Conservation (phyloP, 2,113 vertebrate species). For the Oncorhynchus keta region DNA sequence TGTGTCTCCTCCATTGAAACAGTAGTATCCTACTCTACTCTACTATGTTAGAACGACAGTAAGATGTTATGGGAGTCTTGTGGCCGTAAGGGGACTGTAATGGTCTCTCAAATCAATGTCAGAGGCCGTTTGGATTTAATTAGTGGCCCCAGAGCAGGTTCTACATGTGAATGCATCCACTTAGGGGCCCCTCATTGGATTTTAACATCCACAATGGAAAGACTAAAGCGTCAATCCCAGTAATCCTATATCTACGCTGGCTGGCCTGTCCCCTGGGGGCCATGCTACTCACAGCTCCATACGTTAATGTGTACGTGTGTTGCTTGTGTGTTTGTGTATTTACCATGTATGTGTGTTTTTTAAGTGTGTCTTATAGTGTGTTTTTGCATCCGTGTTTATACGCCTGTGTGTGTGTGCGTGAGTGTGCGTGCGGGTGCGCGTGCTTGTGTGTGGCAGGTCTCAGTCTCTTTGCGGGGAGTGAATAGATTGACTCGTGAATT, state of each 20-base stretch:
- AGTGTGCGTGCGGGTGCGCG: constrained; percentile 30
- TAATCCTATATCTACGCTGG: constrained; percentile 73
- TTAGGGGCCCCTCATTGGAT: constrained; percentile 71
- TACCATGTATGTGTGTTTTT: constrained; percentile 58
- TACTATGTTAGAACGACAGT: constrained; percentile 20
- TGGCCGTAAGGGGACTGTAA: constrained; percentile 57
- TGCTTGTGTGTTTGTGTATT: constrained; percentile 58
- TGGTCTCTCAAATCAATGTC: constrained; percentile 68
- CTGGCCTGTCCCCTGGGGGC: constrained; percentile 64
- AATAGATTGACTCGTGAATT: constrained; percentile 72
- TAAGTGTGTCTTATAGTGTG: constrained; percentile 49
- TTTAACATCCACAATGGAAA: constrained; percentile 71
- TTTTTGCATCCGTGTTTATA: constrained; percentile 10
- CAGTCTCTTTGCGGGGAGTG: constrained; percentile 17
- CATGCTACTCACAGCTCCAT: constrained; percentile 39
- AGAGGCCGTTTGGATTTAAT: constrained; percentile 71
- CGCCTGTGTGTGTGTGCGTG: constrained; percentile 21
- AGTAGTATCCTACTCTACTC: not conserved
- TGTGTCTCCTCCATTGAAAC: not conserved
- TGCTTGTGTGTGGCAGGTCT: constrained; percentile 2
- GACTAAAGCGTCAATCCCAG: constrained; percentile 67
- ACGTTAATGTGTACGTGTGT: constrained; percentile 46
- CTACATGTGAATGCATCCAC: constrained; percentile 63
- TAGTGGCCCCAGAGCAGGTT: constrained; percentile 65
- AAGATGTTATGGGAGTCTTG: constrained; percentile 23